phyloP scores from a whole-genome alignment of 2,888 invertebrate species.

The Formica aserva region DNA sequence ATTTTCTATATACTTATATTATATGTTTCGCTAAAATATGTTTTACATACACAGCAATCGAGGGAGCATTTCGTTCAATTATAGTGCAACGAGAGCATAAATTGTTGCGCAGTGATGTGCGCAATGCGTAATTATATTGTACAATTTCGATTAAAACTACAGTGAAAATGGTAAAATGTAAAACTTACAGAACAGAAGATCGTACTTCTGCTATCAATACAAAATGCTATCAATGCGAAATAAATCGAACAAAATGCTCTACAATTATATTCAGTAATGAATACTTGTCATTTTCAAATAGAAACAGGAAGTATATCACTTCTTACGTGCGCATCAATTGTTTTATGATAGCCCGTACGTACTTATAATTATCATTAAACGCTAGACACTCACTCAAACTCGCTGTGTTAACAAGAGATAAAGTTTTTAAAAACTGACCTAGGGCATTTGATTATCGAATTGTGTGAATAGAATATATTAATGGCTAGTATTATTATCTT shows the following conservation, averaged over 20 bases:
- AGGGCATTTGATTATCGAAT: constrained; percentile 68
- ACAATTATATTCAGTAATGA: constrained; percentile 47
- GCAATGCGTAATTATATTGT: background rate
- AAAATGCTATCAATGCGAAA: background rate
- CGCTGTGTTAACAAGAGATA: constrained; percentile 54
- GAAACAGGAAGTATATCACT: constrained; percentile 49
- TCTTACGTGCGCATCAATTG: constrained; percentile 46
- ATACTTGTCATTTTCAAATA: constrained; percentile 35
- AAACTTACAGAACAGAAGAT: constrained; percentile 12
- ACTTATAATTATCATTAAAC: constrained; percentile 46
- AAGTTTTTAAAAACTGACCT: constrained; percentile 55
- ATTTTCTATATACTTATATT: constrained; percentile 56
- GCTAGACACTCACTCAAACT: constrained; percentile 50
- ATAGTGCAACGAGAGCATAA: background rate
- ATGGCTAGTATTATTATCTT: constrained; percentile 49
- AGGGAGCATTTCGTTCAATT: constrained; percentile 61
- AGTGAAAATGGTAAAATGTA: constrained; percentile 12
- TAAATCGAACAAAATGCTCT: constrained; percentile 63
- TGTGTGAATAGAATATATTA: constrained; percentile 22
- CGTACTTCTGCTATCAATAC: constrained; percentile 8
- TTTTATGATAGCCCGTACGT: constrained; percentile 57
- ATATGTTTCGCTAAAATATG: constrained; percentile 56
- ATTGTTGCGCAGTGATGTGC: background rate
- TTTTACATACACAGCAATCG: constrained; percentile 53
- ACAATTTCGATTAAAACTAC: constrained; percentile 45